A percentile compares a stretch with the other conserved stretches of the same genome.
phyloP scores from a whole-genome alignment of 2,888 invertebrate species.

The Amaurobius ferox region DNA sequence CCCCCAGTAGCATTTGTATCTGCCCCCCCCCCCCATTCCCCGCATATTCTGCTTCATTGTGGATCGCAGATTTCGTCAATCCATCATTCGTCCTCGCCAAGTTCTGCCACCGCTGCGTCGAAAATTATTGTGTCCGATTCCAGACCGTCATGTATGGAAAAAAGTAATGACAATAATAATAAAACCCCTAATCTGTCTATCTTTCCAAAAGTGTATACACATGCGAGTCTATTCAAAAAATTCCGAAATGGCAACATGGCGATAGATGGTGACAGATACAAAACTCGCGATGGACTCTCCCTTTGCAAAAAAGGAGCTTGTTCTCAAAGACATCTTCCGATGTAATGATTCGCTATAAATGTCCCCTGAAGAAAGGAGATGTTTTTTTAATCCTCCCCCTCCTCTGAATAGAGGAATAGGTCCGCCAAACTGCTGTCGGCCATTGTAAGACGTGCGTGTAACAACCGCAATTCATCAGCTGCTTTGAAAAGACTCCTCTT shows the following conservation, averaged over 20 bases:
- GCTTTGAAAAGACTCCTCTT: slow-evolving; percentile 47
- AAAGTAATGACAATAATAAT: background rate
- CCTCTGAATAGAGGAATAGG: slow-evolving; percentile 63
- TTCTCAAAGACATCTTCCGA: slow-evolving; percentile 21
- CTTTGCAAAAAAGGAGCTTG: background rate
- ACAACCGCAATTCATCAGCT: slow-evolving; percentile 68
- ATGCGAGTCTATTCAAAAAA: slow-evolving; percentile 12
- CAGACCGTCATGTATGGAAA: background rate
- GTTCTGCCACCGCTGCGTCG: background rate
- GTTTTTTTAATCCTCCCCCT: slow-evolving; percentile 23
- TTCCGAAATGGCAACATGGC: background rate
- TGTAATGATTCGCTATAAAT: slow-evolving; percentile 50
- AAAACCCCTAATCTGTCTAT: background rate
- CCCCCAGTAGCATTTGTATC: background rate
- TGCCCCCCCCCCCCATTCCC: background rate
- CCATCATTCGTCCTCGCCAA: background rate
- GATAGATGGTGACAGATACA: slow-evolving; percentile 1
- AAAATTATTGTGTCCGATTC: slow-evolving; percentile 11
- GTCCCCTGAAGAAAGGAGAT: slow-evolving; percentile 50
- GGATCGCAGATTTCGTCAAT: background rate
- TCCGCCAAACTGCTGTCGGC: slow-evolving; percentile 55
- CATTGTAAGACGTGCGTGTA: slow-evolving; percentile 52
- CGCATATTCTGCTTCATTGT: background rate
- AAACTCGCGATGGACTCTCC: background rate
- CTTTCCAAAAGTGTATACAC: background rate